These are phyloP conservation scores for Pseudopodoces humilis DNA, from an alignment of 2,113 vertebrate species.

Conservation along the genomic window DNA sequence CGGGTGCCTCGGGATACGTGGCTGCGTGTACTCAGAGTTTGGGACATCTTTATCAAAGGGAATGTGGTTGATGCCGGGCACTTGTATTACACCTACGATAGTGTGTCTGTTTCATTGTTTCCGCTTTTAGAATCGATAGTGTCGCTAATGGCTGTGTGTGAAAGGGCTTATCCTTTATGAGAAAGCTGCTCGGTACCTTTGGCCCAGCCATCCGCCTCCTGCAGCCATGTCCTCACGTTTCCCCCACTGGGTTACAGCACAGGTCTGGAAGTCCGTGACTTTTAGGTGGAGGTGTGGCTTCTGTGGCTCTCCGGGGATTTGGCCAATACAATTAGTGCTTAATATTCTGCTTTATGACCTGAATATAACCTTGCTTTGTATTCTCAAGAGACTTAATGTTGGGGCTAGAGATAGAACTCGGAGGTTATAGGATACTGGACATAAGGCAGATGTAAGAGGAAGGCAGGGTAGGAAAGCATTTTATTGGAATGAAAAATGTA, in stretches of 20 bases:
- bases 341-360: not conserved
- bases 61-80: rapidly evolving
- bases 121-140: rapidly evolving
- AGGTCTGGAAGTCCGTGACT: not conserved
- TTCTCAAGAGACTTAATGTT: not conserved
- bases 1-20: rapidly evolving
- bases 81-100: rapidly evolving
- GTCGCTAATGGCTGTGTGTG: rapidly evolving
- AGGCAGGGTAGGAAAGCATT: not conserved
- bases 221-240: not conserved
- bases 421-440: not conserved
- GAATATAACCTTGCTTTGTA: not conserved
- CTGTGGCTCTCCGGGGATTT: not conserved
- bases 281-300: not conserved
- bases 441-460: not conserved
- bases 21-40: rapidly evolving
- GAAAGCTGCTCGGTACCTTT: not conserved
- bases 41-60: rapidly evolving
- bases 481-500: not conserved
- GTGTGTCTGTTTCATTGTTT: not conserved
- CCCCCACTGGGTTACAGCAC: not conserved
- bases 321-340: not conserved
- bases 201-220: not conserved
- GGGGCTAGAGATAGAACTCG: not conserved
- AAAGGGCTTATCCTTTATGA: not conserved